A percentile compares a stretch with the other conserved stretches of the same genome.
Evolutionary conservation across 2,888 invertebrate species (phyloP).

Genomic region (Chrysolina haemoptera): DNA sequence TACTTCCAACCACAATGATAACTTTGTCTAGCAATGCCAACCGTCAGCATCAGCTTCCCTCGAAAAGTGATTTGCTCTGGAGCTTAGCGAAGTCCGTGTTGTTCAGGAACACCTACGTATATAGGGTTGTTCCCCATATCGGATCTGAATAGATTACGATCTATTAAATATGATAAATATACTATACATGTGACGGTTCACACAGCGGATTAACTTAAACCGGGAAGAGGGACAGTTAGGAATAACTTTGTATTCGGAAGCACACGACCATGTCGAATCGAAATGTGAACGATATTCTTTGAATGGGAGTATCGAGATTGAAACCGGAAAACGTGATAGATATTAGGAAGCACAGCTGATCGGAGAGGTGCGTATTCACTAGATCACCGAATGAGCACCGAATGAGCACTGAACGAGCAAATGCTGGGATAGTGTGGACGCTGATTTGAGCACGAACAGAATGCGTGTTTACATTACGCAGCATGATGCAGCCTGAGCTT

Average conservation of each 20-base stretch:
- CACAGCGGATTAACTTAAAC: slow-evolving; percentile 53
- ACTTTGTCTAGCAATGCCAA: neutral
- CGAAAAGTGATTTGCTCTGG: slow-evolving; percentile 18
- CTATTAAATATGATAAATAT: slow-evolving; percentile 59
- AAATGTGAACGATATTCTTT: slow-evolving; percentile 27
- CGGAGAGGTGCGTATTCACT: too few relatives aligned
- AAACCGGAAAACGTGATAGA: neutral
- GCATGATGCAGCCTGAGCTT: too few relatives aligned
- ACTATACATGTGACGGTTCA: slow-evolving; percentile 53
- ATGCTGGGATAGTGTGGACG: too few relatives aligned
- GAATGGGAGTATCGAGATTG: slow-evolving; percentile 11
- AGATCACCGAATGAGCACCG: too few relatives aligned
- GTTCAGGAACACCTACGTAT: slow-evolving; percentile 36
- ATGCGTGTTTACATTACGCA: too few relatives aligned
- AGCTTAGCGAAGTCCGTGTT: slow-evolving; percentile 18
- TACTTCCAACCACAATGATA: neutral
- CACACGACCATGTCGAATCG: slow-evolving; percentile 42
- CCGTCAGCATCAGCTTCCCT: slow-evolving; percentile 28
- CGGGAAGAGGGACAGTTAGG: slow-evolving; percentile 44
- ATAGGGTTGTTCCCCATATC: slow-evolving; percentile 35
- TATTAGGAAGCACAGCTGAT: too few relatives aligned
- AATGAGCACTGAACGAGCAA: too few relatives aligned
- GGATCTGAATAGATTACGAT: slow-evolving; percentile 54
- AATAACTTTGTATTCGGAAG: slow-evolving; percentile 38
- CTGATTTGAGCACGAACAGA: too few relatives aligned